phyloP scores from a whole-genome alignment of 2,113 vertebrate species.

The Cryptotis parvus region DNA sequence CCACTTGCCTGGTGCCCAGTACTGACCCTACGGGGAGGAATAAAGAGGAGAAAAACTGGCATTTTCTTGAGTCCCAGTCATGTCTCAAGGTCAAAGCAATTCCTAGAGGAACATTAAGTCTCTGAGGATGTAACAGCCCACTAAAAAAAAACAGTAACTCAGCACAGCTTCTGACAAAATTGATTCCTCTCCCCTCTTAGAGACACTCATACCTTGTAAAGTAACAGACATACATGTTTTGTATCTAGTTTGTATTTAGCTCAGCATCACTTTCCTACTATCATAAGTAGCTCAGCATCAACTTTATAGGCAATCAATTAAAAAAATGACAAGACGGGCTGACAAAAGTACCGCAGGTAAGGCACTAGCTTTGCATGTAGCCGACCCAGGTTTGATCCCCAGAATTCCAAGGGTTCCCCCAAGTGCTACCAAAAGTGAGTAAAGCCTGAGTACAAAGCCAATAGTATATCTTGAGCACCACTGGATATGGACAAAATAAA shows the following conservation, averaged over 20 bases:
- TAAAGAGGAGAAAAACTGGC: slow-evolving; percentile 25
- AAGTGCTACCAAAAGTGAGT: too few relatives aligned
- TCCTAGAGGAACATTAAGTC: neutral
- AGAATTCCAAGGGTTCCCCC: too few relatives aligned
- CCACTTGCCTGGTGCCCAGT: neutral
- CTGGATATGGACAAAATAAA: too few relatives aligned
- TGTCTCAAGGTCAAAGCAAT: slow-evolving; percentile 8
- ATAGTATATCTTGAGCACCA: too few relatives aligned
- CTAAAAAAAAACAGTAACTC: neutral
- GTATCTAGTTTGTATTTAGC: neutral
- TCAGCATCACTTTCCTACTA: neutral
- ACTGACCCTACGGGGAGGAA: neutral
- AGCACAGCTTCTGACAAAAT: neutral
- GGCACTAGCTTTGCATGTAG: too few relatives aligned
- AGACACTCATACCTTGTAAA: neutral
- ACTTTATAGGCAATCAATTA: neutral
- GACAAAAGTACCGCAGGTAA: too few relatives aligned
- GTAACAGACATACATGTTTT: neutral
- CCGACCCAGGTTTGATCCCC: too few relatives aligned
- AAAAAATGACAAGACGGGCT: neutral
- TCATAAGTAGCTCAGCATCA: neutral
- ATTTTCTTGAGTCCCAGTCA: neutral
- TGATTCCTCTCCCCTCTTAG: neutral
- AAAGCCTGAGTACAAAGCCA: too few relatives aligned
- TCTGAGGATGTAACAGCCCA: neutral